Evolutionary conservation across 2,888 invertebrate genomes (phyloP).

Genomic region (Watsonalla binaria): DNA sequence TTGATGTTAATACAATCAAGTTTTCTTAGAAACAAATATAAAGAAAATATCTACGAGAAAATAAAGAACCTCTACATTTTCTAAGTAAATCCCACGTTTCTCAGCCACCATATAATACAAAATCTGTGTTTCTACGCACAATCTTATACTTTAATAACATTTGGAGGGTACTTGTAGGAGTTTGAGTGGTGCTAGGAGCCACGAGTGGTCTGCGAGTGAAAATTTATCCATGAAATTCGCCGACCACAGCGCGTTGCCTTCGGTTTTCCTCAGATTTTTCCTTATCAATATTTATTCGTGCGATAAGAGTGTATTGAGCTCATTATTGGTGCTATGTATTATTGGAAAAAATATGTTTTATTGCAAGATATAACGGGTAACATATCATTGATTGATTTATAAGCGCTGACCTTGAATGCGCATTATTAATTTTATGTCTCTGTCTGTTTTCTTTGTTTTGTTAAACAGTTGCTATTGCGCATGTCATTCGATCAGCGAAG

Average conservation of each 20-base stretch:
- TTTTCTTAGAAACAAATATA: too few relatives aligned
- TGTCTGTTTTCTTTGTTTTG: too few relatives aligned
- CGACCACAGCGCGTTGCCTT: constrained; percentile 12
- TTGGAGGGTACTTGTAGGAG: constrained; percentile 18
- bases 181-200: constrained; percentile 21
- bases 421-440: too few relatives aligned
- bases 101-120: constrained; percentile 6
- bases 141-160: constrained; percentile 26
- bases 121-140: constrained; percentile 16
- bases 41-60: too few relatives aligned
- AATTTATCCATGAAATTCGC: constrained; percentile 33
- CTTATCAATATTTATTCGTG: constrained; percentile 7
- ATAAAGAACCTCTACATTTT: too few relatives aligned
- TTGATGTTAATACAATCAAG: too few relatives aligned
- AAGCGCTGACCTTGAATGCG: too few relatives aligned
- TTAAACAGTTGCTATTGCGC: too few relatives aligned
- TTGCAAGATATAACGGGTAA: too few relatives aligned
- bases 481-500: too few relatives aligned
- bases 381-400: too few relatives aligned
- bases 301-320: constrained; percentile 16
- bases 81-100: constrained; percentile 5
- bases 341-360: too few relatives aligned
- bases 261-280: constrained; percentile 6
- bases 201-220: constrained; percentile 24
- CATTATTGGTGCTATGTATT: not conserved